A percentile compares a stretch with the other conserved stretches of the same genome.
These are phyloP conservation scores for Thalpophila matura DNA, from an alignment of 2,888 invertebrate genomes.

Conservation along the genomic window DNA sequence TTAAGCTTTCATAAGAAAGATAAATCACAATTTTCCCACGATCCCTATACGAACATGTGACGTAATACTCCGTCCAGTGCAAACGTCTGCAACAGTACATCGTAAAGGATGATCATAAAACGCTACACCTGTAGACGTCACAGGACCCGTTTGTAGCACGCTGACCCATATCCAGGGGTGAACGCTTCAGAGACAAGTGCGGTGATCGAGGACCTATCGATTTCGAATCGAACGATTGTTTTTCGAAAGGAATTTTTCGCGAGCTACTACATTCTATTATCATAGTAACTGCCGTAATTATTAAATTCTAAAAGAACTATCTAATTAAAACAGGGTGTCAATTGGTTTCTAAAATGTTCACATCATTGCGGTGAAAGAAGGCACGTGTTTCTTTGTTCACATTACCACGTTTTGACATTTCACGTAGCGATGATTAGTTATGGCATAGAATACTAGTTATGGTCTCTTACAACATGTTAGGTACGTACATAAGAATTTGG, in stretches of 20 bases:
- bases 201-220: conserved; percentile 31
- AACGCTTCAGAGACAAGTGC: conserved; percentile 64
- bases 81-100: conserved; percentile 30
- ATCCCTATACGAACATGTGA: conserved; percentile 6
- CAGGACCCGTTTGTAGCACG: conserved; percentile 77
- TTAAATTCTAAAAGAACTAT: too few relatives aligned
- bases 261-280: background rate
- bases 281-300: too few relatives aligned
- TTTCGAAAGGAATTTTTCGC: background rate
- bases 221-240: conserved; percentile 27
- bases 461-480: conserved; percentile 12
- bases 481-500: background rate
- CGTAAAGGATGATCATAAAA: conserved; percentile 61
- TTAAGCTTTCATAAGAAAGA: too few relatives aligned
- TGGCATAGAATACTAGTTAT: too few relatives aligned
- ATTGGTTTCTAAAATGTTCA: conserved; percentile 1
- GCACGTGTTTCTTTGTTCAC: conserved; percentile 4
- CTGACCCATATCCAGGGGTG: conserved; percentile 82
- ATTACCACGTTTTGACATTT: conserved; percentile 44
- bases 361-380: conserved; percentile 13
- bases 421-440: conserved; percentile 19
- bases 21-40: conserved; percentile 13
- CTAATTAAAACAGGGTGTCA: too few relatives aligned
- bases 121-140: conserved; percentile 66
- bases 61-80: conserved; percentile 8